Evolutionary conservation across 2,797 vertebrate species (phyloP).

Genomic region (Sparus aurata): DNA sequence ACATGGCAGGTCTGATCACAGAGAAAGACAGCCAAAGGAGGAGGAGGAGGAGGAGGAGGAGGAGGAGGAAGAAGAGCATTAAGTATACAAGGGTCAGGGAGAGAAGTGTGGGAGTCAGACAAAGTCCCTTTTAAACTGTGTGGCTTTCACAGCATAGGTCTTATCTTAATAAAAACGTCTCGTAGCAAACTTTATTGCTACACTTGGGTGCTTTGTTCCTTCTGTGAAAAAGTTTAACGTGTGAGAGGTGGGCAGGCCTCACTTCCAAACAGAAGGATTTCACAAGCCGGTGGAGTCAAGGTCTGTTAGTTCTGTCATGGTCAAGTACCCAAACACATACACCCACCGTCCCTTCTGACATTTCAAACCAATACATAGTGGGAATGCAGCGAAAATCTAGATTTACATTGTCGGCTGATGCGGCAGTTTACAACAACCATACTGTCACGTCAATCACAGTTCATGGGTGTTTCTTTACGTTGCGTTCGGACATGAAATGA

Average conservation of each 20-base stretch:
- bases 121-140: background rate
- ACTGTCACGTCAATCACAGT: too few relatives aligned
- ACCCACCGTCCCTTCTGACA: background rate
- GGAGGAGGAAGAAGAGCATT: background rate
- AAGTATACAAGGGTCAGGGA: background rate
- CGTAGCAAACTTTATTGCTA: too few relatives aligned
- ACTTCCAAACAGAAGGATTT: too few relatives aligned
- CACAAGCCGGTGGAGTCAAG: background rate
- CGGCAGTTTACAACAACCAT: background rate
- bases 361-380: background rate
- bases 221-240: too few relatives aligned
- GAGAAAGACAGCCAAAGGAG: background rate
- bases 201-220: too few relatives aligned
- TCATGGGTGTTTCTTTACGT: too few relatives aligned
- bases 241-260: background rate
- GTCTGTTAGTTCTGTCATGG: background rate
- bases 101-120: conserved; percentile 7
- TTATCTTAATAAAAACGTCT: too few relatives aligned
- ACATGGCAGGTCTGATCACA: background rate
- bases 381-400: background rate
- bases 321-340: background rate
- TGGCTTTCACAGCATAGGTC: background rate
- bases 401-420: background rate
- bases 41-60: background rate
- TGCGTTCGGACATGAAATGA: too few relatives aligned